Conservation (phyloP, 2,797 vertebrate genomes). For the Characodon lateralis region DNA sequence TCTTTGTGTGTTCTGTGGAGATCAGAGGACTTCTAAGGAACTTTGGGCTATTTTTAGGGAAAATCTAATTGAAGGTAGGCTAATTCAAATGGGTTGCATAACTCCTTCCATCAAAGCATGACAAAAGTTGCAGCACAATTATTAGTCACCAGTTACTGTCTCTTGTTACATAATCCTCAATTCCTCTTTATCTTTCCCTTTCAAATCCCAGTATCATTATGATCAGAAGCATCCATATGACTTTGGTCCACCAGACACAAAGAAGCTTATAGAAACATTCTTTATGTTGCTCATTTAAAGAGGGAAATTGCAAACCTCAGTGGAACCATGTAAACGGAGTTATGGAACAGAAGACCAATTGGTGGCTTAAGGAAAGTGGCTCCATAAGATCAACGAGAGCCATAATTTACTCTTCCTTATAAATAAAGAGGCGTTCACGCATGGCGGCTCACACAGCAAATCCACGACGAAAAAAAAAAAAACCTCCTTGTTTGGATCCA, state of each 20-base stretch:
- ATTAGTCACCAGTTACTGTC: slow-evolving; percentile 23
- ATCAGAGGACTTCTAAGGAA: background rate
- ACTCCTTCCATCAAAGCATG: background rate
- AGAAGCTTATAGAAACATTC: background rate
- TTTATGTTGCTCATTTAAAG: background rate
- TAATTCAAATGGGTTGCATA: background rate
- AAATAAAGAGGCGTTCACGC: background rate
- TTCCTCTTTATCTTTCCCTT: background rate
- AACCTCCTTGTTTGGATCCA: background rate
- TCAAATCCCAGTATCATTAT: background rate
- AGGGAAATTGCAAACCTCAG: background rate
- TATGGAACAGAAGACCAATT: background rate
- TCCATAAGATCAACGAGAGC: background rate
- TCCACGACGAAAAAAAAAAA: background rate
- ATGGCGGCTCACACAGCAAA: background rate
- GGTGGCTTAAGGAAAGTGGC: background rate
- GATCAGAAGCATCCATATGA: background rate
- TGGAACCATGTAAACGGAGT: background rate
- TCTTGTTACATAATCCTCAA: slow-evolving; percentile 38
- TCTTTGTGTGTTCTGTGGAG: background rate
- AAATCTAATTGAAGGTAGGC: slow-evolving; percentile 7
- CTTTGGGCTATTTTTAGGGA: background rate
- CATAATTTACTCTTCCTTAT: too few species aligned
- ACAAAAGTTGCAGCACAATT: slow-evolving; percentile 22
- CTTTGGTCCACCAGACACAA: background rate